These are phyloP conservation scores for Drosophila tsacasi DNA, from an alignment of 1,140 invertebrate species.

Conservation along the genomic window DNA sequence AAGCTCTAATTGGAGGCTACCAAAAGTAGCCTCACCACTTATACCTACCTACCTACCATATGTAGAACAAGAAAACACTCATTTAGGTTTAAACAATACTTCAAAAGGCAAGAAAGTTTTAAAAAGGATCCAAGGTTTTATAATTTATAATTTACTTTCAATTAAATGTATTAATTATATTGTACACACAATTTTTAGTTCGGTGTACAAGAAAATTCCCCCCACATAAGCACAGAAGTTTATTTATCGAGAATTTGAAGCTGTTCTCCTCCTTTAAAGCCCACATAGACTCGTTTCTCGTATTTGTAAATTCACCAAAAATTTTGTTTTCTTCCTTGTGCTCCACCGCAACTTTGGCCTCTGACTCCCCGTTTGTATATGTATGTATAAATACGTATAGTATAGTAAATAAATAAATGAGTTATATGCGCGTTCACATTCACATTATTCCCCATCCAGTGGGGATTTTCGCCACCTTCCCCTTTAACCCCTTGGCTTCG, in stretches of 20 bases:
- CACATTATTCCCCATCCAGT: conserved; percentile 65
- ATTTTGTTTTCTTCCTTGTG: conserved; percentile 19
- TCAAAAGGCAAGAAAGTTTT: too few species aligned
- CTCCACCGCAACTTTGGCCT: conserved; percentile 15
- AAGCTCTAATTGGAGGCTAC: too few species aligned
- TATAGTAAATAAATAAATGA: conserved; percentile 81
- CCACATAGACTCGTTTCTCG: conserved; percentile 3
- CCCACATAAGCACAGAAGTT: conserved; percentile 5
- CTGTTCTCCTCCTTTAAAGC: conserved; percentile 24
- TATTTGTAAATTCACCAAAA: conserved; percentile 37
- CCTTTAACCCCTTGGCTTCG: neutral
- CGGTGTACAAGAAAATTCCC: neutral
- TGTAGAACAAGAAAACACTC: neutral
- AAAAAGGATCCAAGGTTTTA: neutral
- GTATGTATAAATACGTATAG: neutral
- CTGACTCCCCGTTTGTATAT: conserved; percentile 2
- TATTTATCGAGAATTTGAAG: conserved; percentile 11
- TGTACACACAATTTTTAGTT: neutral
- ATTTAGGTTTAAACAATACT: fast-evolving
- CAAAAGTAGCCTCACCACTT: too few species aligned
- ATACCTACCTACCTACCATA: too few species aligned
- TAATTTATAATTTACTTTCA: too few species aligned
- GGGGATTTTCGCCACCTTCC: conserved; percentile 33
- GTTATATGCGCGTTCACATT: conserved; percentile 76
- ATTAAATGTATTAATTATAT: too few species aligned